A percentile compares a stretch with the other conserved stretches of the same genome.
phyloP scores from a whole-genome alignment of 2,888 invertebrate species.

The Drosophila tanythrix region DNA sequence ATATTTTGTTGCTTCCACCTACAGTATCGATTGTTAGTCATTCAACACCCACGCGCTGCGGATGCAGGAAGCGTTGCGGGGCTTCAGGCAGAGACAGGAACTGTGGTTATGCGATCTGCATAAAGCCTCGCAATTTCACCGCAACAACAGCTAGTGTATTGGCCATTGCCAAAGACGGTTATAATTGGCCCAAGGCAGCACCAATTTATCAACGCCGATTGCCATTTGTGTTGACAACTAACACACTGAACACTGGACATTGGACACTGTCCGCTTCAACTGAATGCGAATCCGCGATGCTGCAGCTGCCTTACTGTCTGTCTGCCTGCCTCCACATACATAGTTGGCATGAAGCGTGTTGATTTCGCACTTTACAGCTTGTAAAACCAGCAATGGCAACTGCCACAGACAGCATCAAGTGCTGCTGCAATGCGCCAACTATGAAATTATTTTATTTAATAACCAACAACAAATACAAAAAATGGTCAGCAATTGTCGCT shows the following conservation, averaged over 20 bases:
- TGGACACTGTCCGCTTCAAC: slow-evolving; percentile 50
- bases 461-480: slow-evolving; percentile 64
- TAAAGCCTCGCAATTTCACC: slow-evolving; percentile 59
- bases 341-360: slow-evolving; percentile 81
- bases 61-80: slow-evolving; percentile 66
- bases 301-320: slow-evolving; percentile 29
- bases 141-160: slow-evolving; percentile 34
- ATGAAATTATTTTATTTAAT: slow-evolving; percentile 82
- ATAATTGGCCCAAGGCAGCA: slow-evolving; percentile 81
- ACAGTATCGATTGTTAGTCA: slow-evolving; percentile 55
- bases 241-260: slow-evolving; percentile 60
- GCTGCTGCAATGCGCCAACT: slow-evolving; percentile 44
- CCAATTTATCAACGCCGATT: slow-evolving; percentile 79
- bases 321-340: slow-evolving; percentile 31
- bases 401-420: slow-evolving; percentile 32
- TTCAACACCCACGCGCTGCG: slow-evolving; percentile 67
- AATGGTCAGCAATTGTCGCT: slow-evolving; percentile 74
- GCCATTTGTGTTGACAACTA: slow-evolving; percentile 82
- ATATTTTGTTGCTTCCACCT: slow-evolving; percentile 46
- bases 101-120: slow-evolving; percentile 60
- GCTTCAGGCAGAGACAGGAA: slow-evolving; percentile 70
- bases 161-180: slow-evolving; percentile 75
- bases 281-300: slow-evolving; percentile 37
- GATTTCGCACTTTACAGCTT: slow-evolving; percentile 81
- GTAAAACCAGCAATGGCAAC: slow-evolving; percentile 72